Evolutionary conservation across 2,888 invertebrate species (phyloP).

Genomic region (Tolmerus cingulatus): DNA sequence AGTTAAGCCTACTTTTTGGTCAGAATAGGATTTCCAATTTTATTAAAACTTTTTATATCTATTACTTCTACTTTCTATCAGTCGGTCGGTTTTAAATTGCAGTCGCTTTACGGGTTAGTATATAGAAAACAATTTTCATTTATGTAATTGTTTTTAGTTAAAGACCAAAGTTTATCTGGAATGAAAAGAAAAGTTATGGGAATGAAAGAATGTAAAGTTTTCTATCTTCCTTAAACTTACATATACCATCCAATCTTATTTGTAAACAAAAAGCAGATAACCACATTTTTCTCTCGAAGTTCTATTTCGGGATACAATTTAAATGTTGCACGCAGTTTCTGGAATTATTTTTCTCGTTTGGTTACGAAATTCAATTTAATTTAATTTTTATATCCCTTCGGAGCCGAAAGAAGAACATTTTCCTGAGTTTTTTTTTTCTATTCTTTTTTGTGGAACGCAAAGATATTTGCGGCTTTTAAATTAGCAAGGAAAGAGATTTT

Average conservation of each 20-base stretch:
- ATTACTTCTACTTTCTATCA: too few species aligned
- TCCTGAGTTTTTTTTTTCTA: neutral
- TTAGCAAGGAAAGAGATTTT: neutral
- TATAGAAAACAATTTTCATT: too few species aligned
- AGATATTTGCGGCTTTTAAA: slow-evolving; percentile 8
- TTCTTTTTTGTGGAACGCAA: neutral
- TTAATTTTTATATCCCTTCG: neutral
- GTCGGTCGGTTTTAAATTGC: too few species aligned
- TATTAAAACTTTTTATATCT: too few species aligned
- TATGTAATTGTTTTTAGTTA: too few species aligned
- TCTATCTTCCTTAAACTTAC: neutral
- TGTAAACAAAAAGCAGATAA: neutral
- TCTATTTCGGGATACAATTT: neutral
- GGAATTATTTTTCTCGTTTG: neutral
- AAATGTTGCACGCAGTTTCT: neutral
- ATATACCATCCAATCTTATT: neutral
- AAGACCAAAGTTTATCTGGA: too few species aligned
- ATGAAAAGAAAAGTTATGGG: too few species aligned
- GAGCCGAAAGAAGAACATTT: neutral
- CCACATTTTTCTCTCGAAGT: neutral
- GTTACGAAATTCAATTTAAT: neutral
- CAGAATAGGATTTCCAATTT: too few species aligned
- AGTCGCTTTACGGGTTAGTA: too few species aligned
- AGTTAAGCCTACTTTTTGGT: too few species aligned
- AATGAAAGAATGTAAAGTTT: neutral